phyloP scores from a whole-genome alignment of 1,140 invertebrate genomes.

The Drosophila ananassae region DNA sequence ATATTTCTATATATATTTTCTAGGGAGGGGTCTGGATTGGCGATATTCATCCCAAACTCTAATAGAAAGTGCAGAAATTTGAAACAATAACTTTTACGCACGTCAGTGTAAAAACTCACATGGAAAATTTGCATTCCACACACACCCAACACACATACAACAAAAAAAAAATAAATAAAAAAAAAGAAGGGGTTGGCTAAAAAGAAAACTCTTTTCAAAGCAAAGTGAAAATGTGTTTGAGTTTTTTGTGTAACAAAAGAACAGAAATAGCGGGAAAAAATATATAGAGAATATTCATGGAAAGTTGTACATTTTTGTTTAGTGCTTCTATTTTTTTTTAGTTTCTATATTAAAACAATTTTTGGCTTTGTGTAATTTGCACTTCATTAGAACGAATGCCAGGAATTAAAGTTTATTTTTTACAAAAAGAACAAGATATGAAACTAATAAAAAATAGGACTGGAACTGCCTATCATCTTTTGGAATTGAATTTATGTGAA shows the following conservation, averaged over 20 bases:
- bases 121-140: slow-evolving; percentile 67
- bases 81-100: slow-evolving; percentile 81
- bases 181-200: neutral
- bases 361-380: slow-evolving; percentile 79
- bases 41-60: slow-evolving; percentile 40
- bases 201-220: slow-evolving; percentile 50
- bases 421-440: neutral
- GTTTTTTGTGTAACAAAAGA: slow-evolving; percentile 68
- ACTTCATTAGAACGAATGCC: slow-evolving; percentile 63
- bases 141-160: slow-evolving; percentile 28
- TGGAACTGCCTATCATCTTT: slow-evolving; percentile 20
- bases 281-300: slow-evolving; percentile 42
- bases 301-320: slow-evolving; percentile 52
- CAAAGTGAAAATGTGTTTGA: slow-evolving; percentile 77
- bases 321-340: slow-evolving; percentile 18
- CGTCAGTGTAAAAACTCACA: slow-evolving; percentile 72
- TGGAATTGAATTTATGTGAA: slow-evolving; percentile 55
- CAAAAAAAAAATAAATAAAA: slow-evolving; percentile 7
- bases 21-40: neutral
- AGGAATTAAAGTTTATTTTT: slow-evolving; percentile 36
- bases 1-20: slow-evolving; percentile 23
- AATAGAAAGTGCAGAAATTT: slow-evolving; percentile 77
- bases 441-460: slow-evolving; percentile 10
- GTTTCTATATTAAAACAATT: slow-evolving; percentile 43
- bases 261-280: slow-evolving; percentile 3